Evolutionary conservation across 2,797 vertebrate species (phyloP), one percentile per base, ranked within the genome.

Genomic region (Craterocephalus amniculus): DNA sequence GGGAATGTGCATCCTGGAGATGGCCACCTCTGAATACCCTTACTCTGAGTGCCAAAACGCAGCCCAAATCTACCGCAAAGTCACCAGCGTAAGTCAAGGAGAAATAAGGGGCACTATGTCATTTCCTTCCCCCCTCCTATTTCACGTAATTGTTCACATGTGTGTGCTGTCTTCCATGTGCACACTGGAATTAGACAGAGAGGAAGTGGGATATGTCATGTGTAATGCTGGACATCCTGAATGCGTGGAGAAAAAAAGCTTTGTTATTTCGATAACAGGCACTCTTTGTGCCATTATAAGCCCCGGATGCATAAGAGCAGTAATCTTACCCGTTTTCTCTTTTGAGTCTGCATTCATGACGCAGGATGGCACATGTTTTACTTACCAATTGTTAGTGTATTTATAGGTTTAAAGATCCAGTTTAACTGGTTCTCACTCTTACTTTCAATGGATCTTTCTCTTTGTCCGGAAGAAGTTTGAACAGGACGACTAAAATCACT

Each of bases 1-100:
- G 0, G 97, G 98, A 72, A 99, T 99, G 98, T 99, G 98, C 88
- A 98, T 99, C 94, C 91, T 99, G 91, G 98, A 99, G 93, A 99
- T 99, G 98, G 96, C 97, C 63, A 99, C 98, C 32, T 97, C 97
- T 0, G 98, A 99, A 92, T 99, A 99, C 81, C 98, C 98, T 4
- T 99, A 99, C 89, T 98, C 97, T 0, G 97, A 99, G 93, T 99
- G 98, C 93, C 98, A 99, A 92, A 99, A 99, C 0, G 98, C 98
- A 0, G 98, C 98, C 1, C 97, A 99, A 91, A 99, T 99, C 93
- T 99, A 99, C 94, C 97, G 98, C 90, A 99, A 98, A 92, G 98
- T 99, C 92, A 99, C 98, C 74, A 98, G 97, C 73, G 98, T 99
- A 91, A 97, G 97, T 94, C 80, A 18, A 24, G 0, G 6, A 52